Evolutionary conservation across 1,140 invertebrate species (phyloP).

Genomic region (Drosophila subobscura): DNA sequence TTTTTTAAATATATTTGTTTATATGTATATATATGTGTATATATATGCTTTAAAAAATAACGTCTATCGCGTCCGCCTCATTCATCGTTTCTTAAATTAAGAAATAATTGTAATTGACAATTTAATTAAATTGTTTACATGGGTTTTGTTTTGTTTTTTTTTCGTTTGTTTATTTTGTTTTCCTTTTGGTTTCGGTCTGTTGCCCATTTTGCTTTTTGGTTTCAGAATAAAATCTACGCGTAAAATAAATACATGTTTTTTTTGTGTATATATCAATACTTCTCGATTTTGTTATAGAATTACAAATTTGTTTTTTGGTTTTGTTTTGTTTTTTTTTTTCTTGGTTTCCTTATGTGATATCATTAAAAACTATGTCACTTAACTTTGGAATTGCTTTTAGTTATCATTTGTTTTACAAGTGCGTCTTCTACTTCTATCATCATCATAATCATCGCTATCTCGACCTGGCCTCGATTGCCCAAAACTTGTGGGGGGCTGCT

Average conservation of each 20-base stretch:
- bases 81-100: conserved; percentile 75
- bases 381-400: conserved; percentile 81
- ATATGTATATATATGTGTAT: conserved; percentile 57
- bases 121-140: conserved; percentile 77
- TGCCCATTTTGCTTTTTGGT: conserved; percentile 20
- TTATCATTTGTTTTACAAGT: conserved; percentile 81
- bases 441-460: background rate
- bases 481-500: conserved; percentile 4
- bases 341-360: conserved; percentile 12
- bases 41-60: conserved; percentile 80
- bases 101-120: conserved; percentile 81
- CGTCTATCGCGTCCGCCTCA: conserved; percentile 67
- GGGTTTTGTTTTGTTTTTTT: conserved; percentile 43
- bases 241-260: conserved; percentile 73
- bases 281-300: conserved; percentile 65
- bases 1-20: conserved; percentile 52
- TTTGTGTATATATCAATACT: conserved; percentile 77
- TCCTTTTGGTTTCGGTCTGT: conserved; percentile 14
- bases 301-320: conserved; percentile 50
- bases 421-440: conserved; percentile 57
- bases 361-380: conserved; percentile 77
- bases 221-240: conserved; percentile 71
- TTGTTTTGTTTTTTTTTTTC: conserved; percentile 29
- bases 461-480: conserved; percentile 10
- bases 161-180: conserved; percentile 12